These are phyloP conservation scores for Chydorus sphaericus DNA, from an alignment of 2,888 invertebrate genomes.

Conservation along the genomic window DNA sequence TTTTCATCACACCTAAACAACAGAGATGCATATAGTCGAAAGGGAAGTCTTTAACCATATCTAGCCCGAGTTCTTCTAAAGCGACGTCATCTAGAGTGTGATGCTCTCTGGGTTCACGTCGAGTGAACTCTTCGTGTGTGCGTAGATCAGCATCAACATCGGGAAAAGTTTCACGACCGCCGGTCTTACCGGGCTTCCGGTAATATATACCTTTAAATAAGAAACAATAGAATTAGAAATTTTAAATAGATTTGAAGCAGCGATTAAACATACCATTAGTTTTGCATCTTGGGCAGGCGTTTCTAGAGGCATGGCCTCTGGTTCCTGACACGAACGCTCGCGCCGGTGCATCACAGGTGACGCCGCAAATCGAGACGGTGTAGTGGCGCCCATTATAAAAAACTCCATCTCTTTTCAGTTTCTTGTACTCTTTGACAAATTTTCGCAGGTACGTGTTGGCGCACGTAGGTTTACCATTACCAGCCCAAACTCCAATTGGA, in stretches of 20 bases:
- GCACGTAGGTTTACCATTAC: conserved; percentile 18
- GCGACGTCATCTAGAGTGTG: conserved; percentile 10
- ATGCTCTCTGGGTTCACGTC: conserved; percentile 15
- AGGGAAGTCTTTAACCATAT: conserved; percentile 17
- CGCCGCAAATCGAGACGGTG: conserved; percentile 17
- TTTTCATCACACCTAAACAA: conserved; percentile 18
- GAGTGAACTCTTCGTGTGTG: conserved; percentile 17
- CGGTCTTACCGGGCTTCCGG: conserved; percentile 5
- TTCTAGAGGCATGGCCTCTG: conserved; percentile 22
- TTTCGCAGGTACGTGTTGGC: conserved; percentile 18
- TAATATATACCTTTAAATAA: no score
- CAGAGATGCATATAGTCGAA: conserved; percentile 19
- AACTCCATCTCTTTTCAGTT: conserved; percentile 15
- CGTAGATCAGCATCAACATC: conserved; percentile 19
- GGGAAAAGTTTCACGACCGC: conserved; percentile 18
- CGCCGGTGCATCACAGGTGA: conserved; percentile 23
- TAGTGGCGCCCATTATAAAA: conserved; percentile 10
- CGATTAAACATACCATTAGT: conserved; percentile 20
- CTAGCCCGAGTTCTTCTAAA: not conserved
- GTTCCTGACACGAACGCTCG: conserved; percentile 20
- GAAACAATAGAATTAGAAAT: no score
- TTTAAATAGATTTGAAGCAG: no score
- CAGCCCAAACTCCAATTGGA: conserved; percentile 20
- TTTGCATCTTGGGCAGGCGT: conserved; percentile 21
- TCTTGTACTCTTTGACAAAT: conserved; percentile 18